A percentile compares a stretch with the other conserved stretches of the same genome.
Evolutionary conservation across 2,113 vertebrate species (phyloP).

Genomic region (Lasiurus borealis): DNA sequence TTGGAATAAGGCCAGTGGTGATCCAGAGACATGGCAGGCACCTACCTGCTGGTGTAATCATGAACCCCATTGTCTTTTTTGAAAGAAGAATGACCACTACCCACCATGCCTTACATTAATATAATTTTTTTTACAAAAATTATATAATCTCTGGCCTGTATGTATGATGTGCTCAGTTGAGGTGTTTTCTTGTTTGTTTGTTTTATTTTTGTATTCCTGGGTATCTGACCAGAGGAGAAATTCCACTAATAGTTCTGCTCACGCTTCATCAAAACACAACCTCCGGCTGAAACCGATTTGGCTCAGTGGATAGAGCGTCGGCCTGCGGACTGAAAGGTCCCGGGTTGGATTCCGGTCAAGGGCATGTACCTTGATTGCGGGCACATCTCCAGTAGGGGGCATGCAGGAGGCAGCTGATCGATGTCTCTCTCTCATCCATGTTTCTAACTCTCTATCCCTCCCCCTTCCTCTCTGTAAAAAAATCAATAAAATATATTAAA

Average conservation of each 20-base stretch:
- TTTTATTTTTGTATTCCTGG: not conserved
- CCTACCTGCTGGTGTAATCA: not conserved
- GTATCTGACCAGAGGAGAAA: not conserved
- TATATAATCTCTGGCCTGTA: not conserved
- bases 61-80: not conserved
- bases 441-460: no score
- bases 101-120: not conserved
- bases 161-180: not conserved
- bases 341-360: no score
- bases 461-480: no score
- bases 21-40: not conserved
- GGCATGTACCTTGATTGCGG: no score
- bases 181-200: not conserved
- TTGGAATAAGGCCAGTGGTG: accelerated
- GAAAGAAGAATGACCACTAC: not conserved
- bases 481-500: no score
- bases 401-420: no score
- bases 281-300: no score
- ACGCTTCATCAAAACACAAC: not conserved
- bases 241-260: not conserved
- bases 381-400: no score
- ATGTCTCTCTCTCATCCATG: no score
- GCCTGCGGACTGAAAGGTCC: no score
- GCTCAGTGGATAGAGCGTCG: no score
- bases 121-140: not conserved